A percentile compares a stretch with the other conserved stretches of the same genome.
phyloP scores from a whole-genome alignment of 2,888 invertebrate species.

The Petrophora chlorosata region DNA sequence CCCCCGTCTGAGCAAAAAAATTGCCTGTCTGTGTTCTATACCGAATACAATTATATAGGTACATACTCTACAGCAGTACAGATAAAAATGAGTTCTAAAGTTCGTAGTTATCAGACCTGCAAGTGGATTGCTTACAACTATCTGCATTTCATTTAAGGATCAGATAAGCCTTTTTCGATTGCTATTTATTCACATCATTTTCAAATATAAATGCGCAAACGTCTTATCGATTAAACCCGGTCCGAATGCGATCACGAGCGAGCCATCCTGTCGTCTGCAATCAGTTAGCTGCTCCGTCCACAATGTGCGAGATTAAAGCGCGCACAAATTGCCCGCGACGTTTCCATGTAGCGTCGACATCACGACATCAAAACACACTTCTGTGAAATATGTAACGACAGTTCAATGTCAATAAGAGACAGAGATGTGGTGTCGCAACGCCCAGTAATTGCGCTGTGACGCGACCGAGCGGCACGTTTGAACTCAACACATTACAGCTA shows the following conservation, averaged over 20 bases:
- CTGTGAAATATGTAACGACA: slow-evolving; percentile 76
- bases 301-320: slow-evolving; percentile 48
- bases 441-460: slow-evolving; percentile 73
- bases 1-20: too few relatives aligned
- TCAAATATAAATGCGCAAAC: not conserved
- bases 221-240: not conserved
- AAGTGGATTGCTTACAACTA: too few relatives aligned
- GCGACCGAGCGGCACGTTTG: slow-evolving; percentile 69
- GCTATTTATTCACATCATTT: too few relatives aligned
- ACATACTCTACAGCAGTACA: too few relatives aligned
- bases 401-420: slow-evolving; percentile 77
- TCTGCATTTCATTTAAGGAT: too few relatives aligned
- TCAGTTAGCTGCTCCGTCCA: slow-evolving; percentile 22
- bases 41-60: too few relatives aligned
- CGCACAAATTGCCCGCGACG: slow-evolving; percentile 55
- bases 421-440: slow-evolving; percentile 60
- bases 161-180: not conserved
- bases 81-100: too few relatives aligned
- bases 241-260: slow-evolving; percentile 9
- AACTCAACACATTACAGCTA: slow-evolving; percentile 61
- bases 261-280: slow-evolving; percentile 23
- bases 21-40: too few relatives aligned
- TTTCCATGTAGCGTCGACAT: slow-evolving; percentile 55
- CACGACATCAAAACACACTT: slow-evolving; percentile 70
- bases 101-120: too few relatives aligned